Conservation (phyloP, 2,113 vertebrate species). For the Chloebia gouldiae region DNA sequence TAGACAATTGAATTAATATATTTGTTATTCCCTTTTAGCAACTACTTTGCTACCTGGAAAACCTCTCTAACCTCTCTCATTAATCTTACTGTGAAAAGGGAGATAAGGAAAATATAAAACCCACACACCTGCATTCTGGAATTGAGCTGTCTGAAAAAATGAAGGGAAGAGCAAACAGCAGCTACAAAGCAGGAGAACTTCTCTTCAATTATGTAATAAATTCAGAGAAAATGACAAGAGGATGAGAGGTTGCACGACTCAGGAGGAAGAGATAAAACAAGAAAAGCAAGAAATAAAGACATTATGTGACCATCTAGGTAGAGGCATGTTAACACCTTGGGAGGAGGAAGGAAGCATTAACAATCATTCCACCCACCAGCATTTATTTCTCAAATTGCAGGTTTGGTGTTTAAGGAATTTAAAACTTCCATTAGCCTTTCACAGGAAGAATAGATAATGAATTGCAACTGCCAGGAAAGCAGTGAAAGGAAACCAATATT, state of each 20-base stretch:
- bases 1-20: background rate
- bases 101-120: constrained; percentile 5
- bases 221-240: constrained; percentile 45
- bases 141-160: constrained; percentile 39
- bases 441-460: background rate
- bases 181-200: constrained; percentile 28
- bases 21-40: background rate
- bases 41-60: background rate
- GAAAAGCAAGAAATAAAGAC: constrained; percentile 58
- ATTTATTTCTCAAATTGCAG: constrained; percentile 54
- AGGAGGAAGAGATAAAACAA: constrained; percentile 31
- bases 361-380: background rate
- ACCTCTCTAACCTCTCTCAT: background rate
- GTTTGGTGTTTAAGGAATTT: constrained; percentile 60
- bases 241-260: background rate
- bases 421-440: constrained; percentile 26
- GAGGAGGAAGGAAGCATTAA: constrained; percentile 51
- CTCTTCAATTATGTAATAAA: constrained; percentile 52
- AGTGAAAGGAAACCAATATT: background rate
- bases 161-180: background rate
- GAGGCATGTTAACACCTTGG: background rate
- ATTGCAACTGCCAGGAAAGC: background rate
- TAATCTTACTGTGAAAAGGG: constrained; percentile 10
- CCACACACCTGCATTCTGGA: constrained; percentile 28
- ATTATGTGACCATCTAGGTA: constrained; percentile 4